These are phyloP conservation scores for Channa argus DNA, from an alignment of 2,113 vertebrate genomes.

Conservation along the genomic window DNA sequence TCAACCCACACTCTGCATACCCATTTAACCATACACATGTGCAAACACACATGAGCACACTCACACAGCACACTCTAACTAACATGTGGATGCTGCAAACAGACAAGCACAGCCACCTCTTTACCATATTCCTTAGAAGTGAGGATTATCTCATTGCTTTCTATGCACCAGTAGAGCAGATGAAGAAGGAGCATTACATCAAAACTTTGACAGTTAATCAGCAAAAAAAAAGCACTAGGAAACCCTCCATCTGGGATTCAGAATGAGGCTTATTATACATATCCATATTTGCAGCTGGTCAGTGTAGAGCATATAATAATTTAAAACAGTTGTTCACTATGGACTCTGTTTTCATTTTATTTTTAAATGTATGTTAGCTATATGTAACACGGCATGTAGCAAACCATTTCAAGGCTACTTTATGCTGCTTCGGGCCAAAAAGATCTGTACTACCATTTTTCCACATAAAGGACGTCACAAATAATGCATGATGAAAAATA, in stretches of 20 bases:
- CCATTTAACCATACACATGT: slow-evolving; percentile 10
- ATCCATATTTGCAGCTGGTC: slow-evolving; percentile 38
- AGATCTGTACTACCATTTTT: slow-evolving; percentile 3
- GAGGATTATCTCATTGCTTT: slow-evolving; percentile 54
- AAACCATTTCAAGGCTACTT: slow-evolving; percentile 22
- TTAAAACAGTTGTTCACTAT: slow-evolving; percentile 19
- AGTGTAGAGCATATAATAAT: slow-evolving; percentile 10
- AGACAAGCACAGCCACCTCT: slow-evolving; percentile 24
- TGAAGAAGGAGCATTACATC: slow-evolving; percentile 55
- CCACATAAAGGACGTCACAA: slow-evolving; percentile 6
- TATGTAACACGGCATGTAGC: neutral
- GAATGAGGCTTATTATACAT: slow-evolving; percentile 10
- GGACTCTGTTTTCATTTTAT: slow-evolving; percentile 5
- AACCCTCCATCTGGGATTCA: slow-evolving; percentile 26
- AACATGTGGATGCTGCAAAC: slow-evolving; percentile 8
- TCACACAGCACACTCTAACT: neutral
- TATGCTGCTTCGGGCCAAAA: neutral
- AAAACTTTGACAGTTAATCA: slow-evolving; percentile 23
- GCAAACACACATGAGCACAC: neutral
- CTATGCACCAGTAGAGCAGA: slow-evolving; percentile 41
- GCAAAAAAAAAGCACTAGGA: slow-evolving; percentile 32
- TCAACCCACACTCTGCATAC: slow-evolving; percentile 11
- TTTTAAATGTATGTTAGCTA: neutral
- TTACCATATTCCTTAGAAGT: slow-evolving; percentile 30
- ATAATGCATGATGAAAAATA: slow-evolving; percentile 12